Base-by-base conservation (phyloP, 2,797 vertebrate species). In the Coccyzus lansbergi region DNA sequence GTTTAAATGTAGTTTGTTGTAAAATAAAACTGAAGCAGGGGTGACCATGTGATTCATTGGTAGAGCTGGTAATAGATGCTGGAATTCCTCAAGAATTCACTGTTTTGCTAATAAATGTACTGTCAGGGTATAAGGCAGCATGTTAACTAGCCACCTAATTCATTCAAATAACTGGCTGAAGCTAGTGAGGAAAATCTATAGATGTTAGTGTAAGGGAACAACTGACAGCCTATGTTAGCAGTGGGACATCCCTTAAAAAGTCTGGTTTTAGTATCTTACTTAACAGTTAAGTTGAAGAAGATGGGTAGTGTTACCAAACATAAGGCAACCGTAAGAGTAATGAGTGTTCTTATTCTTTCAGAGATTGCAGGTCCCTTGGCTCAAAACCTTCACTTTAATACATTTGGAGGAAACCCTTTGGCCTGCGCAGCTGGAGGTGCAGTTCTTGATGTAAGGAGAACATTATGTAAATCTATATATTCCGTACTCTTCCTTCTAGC, bases 391-490 rank as follows among this genome's bases (percentile, higher is more conserved):
- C 98, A 99, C 72, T 98, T 99, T 96, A 99, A 98, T 95, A 99
- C 99, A 2, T 99, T 99, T 60, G 99, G 99, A 86, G 99, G 99
- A 90, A 99, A 95, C 85, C 98, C 99, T 34, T 3, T 99, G 89
- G 99, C 98, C 51, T 99, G 98, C 28, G 92, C 96, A 2, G 83
- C 98, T 34, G 99, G 97, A 78, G 98, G 99, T 22, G 98, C 99
- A 0, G 99, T 99, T 75, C 98, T 99, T 52, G 98, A 99, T 49
- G 99, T 99, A 96, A 18, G 96, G 49, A 55, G 21, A 89, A 53
- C 0, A 1, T 77, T 36, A 33, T 19, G 29, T 44, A 7, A 29
- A 36, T 80, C 42, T 56, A 44, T 55, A 3, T 10, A 15, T 53
- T 34, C 36, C 21, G 34, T 25, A 34, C 6, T 58, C 16, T 33